Percentiles rank a stretch among this genome's conserved stretches.
Conservation (phyloP, 2,888 invertebrate species). For the Pyrrhosoma nymphula region DNA sequence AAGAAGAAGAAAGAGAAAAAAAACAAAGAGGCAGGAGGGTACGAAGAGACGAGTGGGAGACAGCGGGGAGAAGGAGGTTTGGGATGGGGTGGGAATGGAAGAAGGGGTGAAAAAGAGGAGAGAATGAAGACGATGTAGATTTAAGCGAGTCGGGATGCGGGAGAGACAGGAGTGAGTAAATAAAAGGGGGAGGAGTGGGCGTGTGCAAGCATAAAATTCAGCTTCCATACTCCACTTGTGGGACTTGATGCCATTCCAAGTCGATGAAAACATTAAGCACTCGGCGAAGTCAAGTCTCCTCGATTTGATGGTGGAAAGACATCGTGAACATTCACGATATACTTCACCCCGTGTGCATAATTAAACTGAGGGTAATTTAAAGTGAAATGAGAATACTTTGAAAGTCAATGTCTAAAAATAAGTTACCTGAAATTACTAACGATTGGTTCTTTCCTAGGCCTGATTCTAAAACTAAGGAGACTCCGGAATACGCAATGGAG, state of each 20-base stretch:
- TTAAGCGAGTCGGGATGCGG: constrained; percentile 4
- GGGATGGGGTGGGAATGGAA: neutral
- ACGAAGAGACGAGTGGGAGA: neutral
- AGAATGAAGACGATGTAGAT: constrained; percentile 20
- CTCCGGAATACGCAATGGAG: no score
- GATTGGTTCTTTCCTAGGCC: no score
- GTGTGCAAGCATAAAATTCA: constrained; percentile 32
- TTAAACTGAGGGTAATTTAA: neutral
- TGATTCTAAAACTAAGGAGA: no score
- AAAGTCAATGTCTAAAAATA: neutral
- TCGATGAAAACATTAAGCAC: neutral
- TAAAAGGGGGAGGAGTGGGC: neutral
- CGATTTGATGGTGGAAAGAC: neutral
- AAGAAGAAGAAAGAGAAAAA: neutral
- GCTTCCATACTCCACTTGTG: neutral
- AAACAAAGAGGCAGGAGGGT: neutral
- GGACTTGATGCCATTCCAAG: neutral
- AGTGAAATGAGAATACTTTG: neutral
- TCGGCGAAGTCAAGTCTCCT: neutral
- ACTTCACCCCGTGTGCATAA: neutral
- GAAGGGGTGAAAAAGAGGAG: neutral
- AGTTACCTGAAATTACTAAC: no score
- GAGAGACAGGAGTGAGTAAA: neutral
- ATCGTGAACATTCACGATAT: neutral
- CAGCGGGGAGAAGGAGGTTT: neutral